These are phyloP conservation scores for Gambelia wislizenii DNA, from an alignment of 2,797 vertebrate genomes.

Conservation along the genomic window DNA sequence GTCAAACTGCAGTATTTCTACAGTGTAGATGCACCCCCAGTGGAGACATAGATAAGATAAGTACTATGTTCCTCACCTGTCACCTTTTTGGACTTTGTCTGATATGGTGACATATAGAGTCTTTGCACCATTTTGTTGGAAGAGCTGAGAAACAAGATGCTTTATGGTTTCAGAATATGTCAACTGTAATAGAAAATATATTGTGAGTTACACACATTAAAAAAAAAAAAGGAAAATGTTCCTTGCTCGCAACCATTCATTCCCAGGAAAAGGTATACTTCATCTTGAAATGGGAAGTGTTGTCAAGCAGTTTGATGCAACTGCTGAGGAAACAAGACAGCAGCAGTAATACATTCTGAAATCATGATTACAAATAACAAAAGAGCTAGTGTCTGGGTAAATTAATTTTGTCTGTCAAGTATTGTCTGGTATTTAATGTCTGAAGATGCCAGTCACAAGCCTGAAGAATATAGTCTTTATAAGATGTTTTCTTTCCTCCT, in stretches of 20 bases:
- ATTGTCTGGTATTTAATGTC: not conserved
- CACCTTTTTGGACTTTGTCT: not conserved
- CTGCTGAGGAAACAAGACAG: conserved; percentile 8
- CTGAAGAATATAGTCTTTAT: conserved; percentile 37
- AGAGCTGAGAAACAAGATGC: not conserved
- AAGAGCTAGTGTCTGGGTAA: not conserved
- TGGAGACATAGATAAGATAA: not conserved
- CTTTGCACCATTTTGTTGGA: no score
- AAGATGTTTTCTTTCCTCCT: not conserved
- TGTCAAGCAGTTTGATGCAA: not conserved
- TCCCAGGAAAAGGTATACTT: not conserved
- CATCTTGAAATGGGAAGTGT: conserved; percentile 2
- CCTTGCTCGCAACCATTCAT: not conserved
- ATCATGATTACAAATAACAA: conserved; percentile 17
- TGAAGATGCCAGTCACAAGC: conserved; percentile 8
- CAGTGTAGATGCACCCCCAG: no score
- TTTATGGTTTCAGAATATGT: not conserved
- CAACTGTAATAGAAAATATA: not conserved
- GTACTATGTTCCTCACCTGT: not conserved
- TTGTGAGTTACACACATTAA: not conserved
- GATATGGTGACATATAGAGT: not conserved
- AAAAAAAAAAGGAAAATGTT: not conserved
- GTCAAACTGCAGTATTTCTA: no score
- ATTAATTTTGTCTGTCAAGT: conserved; percentile 11
- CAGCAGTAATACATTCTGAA: not conserved